These are phyloP conservation scores for Salpingus planirostris DNA, from an alignment of 2,888 invertebrate genomes.

Conservation along the genomic window DNA sequence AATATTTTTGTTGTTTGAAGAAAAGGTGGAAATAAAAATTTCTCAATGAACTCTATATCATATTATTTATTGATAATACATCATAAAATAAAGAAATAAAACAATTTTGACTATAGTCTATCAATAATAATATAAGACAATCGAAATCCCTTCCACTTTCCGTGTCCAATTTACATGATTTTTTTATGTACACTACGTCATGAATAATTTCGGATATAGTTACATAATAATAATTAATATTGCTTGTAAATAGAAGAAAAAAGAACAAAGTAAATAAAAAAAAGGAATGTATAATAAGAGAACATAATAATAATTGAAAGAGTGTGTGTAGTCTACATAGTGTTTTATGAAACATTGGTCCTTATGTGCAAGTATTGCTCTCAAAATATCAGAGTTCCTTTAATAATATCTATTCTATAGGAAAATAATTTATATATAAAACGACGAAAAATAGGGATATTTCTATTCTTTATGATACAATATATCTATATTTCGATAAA, in stretches of 20 bases:
- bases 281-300: neutral
- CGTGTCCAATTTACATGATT: slow-evolving; percentile 25
- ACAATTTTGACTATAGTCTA: slow-evolving; percentile 23
- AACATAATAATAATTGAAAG: neutral
- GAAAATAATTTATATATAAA: slow-evolving; percentile 25
- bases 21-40: slow-evolving; percentile 3
- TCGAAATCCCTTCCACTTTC: slow-evolving; percentile 11
- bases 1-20: slow-evolving; percentile 4
- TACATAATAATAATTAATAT: no score
- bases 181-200: slow-evolving; percentile 29
- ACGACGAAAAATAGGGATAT: slow-evolving; percentile 31
- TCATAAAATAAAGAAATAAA: slow-evolving; percentile 30
- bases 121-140: slow-evolving; percentile 21
- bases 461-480: slow-evolving; percentile 21
- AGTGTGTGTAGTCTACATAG: slow-evolving; percentile 6
- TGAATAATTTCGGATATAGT: slow-evolving; percentile 20
- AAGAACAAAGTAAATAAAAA: slow-evolving; percentile 3
- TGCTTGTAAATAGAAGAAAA: slow-evolving; percentile 5
- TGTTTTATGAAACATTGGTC: slow-evolving; percentile 27
- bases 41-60: slow-evolving; percentile 9
- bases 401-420: slow-evolving; percentile 18
- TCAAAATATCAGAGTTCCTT: slow-evolving; percentile 21
- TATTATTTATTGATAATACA: slow-evolving; percentile 29
- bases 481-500: slow-evolving; percentile 27
- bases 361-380: slow-evolving; percentile 33